Evolutionary conservation across 2,888 invertebrate species (phyloP).

Genomic region (Oscheius onirici): DNA sequence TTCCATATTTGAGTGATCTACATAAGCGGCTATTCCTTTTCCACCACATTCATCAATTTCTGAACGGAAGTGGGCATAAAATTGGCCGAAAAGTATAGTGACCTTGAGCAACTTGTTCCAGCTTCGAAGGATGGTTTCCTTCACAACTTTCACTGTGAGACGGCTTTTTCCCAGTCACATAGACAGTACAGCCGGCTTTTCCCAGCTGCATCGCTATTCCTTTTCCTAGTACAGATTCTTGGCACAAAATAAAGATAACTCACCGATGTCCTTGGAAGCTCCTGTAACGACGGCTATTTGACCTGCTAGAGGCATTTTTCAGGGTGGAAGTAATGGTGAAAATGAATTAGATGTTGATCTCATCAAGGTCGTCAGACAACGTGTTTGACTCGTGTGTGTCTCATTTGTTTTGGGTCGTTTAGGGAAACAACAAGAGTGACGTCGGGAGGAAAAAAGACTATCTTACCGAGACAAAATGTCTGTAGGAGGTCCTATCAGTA

Average conservation of each 20-base stretch:
- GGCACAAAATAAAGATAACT: neutral
- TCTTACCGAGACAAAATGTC: too few relatives aligned
- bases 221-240: slow-evolving; percentile 33
- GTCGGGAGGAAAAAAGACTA: too few relatives aligned
- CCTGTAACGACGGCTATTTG: slow-evolving; percentile 34
- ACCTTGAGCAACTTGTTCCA: slow-evolving; percentile 65
- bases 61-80: neutral
- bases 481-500: too few relatives aligned
- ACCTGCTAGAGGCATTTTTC: slow-evolving; percentile 30
- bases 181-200: slow-evolving; percentile 58
- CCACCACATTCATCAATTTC: slow-evolving; percentile 51
- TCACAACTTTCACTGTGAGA: slow-evolving; percentile 25
- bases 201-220: slow-evolving; percentile 59
- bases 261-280: slow-evolving; percentile 34
- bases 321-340: neutral
- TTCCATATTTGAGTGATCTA: slow-evolving; percentile 50
- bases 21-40: slow-evolving; percentile 45
- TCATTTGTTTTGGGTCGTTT: too few relatives aligned
- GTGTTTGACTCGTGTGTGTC: too few relatives aligned
- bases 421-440: too few relatives aligned
- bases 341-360: too few relatives aligned
- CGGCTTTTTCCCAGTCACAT: slow-evolving; percentile 56
- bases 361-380: too few relatives aligned
- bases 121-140: slow-evolving; percentile 37
- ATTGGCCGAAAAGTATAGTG: neutral